Conservation (phyloP, 2,113 vertebrate species). For the Megaceryle maxima region DNA sequence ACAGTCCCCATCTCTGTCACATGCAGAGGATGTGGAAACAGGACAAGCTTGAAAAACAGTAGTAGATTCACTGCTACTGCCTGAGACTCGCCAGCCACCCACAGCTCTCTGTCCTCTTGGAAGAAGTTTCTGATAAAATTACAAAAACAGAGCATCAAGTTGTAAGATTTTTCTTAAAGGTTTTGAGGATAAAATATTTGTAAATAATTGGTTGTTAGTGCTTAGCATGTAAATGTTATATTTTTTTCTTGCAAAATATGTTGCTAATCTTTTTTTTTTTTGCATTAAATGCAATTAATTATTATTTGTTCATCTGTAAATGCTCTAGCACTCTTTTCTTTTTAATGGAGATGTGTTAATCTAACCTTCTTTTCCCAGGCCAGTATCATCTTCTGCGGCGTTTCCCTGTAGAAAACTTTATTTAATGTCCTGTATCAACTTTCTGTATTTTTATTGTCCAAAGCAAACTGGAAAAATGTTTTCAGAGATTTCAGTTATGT, state of each 20-base stretch:
- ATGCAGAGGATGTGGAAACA: not conserved
- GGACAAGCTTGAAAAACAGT: rapidly evolving
- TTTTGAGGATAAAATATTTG: not conserved
- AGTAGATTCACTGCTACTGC: not conserved
- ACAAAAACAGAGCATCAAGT: not conserved
- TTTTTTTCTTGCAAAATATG: not conserved
- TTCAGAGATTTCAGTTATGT: not conserved
- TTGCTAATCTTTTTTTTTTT: not conserved
- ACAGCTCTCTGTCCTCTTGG: not conserved
- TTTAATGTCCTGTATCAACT: not conserved
- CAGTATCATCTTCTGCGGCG: not conserved
- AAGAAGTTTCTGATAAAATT: not conserved
- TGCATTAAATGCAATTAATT: not conserved
- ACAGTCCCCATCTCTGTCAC: not conserved
- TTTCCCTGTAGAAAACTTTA: not conserved
- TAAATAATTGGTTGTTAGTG: not conserved
- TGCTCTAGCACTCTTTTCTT: not conserved
- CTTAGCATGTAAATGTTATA: not conserved
- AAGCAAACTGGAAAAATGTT: constrained; percentile 1
- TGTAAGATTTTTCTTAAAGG: not conserved
- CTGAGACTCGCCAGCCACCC: not conserved
- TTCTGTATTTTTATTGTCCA: not conserved
- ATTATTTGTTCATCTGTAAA: not conserved
- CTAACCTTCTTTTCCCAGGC: constrained; percentile 31
- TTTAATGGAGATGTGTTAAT: not conserved